Conservation (phyloP, 2,113 vertebrate genomes). For the Acanthochromis polyacanthus region DNA sequence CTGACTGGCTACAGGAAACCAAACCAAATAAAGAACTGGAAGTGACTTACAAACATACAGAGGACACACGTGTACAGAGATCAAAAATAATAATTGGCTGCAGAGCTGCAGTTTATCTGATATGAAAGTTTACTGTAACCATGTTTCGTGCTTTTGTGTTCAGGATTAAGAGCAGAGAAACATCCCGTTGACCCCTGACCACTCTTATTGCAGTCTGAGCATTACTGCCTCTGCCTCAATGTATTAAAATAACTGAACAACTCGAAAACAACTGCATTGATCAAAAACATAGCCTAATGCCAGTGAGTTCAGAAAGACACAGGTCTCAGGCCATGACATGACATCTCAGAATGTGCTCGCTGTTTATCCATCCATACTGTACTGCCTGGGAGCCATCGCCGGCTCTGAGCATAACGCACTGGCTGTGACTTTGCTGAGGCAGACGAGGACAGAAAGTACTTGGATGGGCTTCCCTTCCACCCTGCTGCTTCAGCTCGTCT, state of each 20-base stretch:
- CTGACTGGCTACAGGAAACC: no score
- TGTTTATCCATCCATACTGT: constrained; percentile 61
- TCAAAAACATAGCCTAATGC: neutral
- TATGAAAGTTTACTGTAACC: neutral
- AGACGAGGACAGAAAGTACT: constrained; percentile 50
- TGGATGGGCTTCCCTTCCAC: constrained; percentile 59
- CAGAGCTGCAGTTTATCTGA: neutral
- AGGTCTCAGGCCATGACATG: neutral
- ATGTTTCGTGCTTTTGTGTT: neutral
- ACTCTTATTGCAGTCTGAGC: neutral
- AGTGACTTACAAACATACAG: no score
- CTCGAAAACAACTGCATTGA: neutral
- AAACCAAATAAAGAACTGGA: no score
- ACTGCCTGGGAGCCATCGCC: constrained; percentile 28
- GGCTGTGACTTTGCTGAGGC: constrained; percentile 39
- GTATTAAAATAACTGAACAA: no score
- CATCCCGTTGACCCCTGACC: neutral
- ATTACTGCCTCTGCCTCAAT: neutral
- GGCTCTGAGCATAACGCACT: constrained; percentile 51
- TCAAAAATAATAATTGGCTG: neutral
- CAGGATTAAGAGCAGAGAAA: neutral
- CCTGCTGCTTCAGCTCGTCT: constrained; percentile 52
- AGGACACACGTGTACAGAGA: neutral
- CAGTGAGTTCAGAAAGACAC: constrained; percentile 17
- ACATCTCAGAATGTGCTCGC: constrained; percentile 12